Percentiles rank a stretch among this genome's conserved stretches.
phyloP scores from a whole-genome alignment of 2,797 vertebrate species.

The Danionella dracula region DNA sequence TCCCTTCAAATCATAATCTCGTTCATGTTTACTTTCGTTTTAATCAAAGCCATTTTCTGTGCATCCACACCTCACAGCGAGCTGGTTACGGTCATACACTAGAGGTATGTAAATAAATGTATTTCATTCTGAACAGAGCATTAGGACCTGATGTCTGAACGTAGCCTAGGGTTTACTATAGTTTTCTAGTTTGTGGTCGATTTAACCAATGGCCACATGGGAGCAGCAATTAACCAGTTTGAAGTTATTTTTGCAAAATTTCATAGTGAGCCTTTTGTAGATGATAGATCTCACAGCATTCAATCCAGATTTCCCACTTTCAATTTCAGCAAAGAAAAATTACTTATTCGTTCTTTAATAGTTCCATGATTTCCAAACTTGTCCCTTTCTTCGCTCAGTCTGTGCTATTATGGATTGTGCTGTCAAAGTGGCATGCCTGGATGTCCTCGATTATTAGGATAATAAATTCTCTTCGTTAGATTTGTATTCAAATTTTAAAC shows the following conservation, averaged over 20 bases:
- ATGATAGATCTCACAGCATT: slow-evolving; percentile 1
- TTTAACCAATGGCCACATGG: slow-evolving; percentile 25
- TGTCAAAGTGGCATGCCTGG: not conserved
- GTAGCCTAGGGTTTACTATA: not conserved
- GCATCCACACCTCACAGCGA: no score
- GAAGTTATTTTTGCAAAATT: not conserved
- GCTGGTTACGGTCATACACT: no score
- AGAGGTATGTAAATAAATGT: no score
- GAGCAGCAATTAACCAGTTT: slow-evolving; percentile 26
- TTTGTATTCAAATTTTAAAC: not conserved
- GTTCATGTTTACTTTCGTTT: no score
- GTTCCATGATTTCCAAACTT: slow-evolving; percentile 6
- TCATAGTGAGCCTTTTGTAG: not conserved
- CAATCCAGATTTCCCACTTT: not conserved
- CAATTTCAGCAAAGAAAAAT: not conserved
- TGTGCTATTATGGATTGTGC: not conserved
- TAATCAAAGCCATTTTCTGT: no score
- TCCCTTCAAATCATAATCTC: no score
- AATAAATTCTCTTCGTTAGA: not conserved
- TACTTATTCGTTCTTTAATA: not conserved
- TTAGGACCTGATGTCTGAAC: no score
- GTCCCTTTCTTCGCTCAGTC: not conserved
- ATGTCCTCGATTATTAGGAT: not conserved
- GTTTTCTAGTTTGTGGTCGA: not conserved
- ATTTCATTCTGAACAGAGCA: no score